Base-by-base conservation (phyloP, 2,113 vertebrate species). In the Seriola quinqueradiata region DNA sequence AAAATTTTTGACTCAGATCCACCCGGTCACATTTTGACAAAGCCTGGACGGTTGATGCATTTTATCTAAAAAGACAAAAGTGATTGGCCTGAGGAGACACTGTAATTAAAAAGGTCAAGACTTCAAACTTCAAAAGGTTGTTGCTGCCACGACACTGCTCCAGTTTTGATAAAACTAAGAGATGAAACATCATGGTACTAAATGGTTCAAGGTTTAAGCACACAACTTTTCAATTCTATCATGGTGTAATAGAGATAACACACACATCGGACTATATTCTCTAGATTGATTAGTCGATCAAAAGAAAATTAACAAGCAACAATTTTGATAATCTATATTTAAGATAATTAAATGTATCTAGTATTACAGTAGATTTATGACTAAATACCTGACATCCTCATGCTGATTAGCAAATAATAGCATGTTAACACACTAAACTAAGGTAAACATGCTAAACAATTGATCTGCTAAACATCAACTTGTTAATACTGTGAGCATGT, bases 71-170 rank as follows among this genome's bases (percentile, higher is more conserved):
- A 48, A 48, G 10, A 13, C 42, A 48, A 48, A 17, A 48, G 5
- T 8, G 19, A 52, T 21, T n/a, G 19, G 19, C 74, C 54, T 68
- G 32, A 54, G 23, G 46, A 52, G 10, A 70, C 0, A 28, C 32
- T 60, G 16, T 42, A 32, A 66, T 66, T 55, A n/a, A 21, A 28
- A 66, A 66, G 73, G 60, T 76, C 75, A 77, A 32, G 23, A 42
- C 16, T 11, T 75, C 16, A 50, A 44, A 50, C 48, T 19, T 50
- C 17, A 19, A 50, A 50, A 50, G 17, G 48, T 50, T 19, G 5
- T 50, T 19, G 3, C 48, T 50, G 16, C 14, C 50, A 52, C 52
- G n/a, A 9, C 50, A 21, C 19, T n/a, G 21, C 11, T 54, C 19
- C 52, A 10, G 9, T 10, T 54, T 11, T 54, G 50, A 21, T 54